Conservation (phyloP, 2,888 invertebrate species). For the Drymonia ruficornis region DNA sequence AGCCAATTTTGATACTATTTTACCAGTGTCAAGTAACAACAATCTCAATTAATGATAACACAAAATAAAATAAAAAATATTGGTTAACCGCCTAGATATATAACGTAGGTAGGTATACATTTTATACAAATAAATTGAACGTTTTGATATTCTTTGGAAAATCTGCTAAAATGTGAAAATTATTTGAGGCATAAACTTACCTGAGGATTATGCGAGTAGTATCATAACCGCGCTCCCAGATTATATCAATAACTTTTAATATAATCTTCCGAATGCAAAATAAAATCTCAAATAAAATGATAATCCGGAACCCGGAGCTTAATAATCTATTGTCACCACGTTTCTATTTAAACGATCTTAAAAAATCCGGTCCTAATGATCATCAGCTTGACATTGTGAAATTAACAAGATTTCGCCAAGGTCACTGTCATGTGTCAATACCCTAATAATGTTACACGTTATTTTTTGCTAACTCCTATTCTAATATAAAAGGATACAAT, state of each 20-base stretch:
- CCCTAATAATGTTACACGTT: conserved; percentile 28
- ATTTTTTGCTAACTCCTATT: conserved; percentile 42
- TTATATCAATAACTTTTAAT: background rate
- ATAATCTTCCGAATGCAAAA: background rate
- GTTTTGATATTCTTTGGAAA: no score
- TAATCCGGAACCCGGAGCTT: conserved; percentile 5
- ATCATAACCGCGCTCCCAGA: no score
- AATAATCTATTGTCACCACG: conserved; percentile 11
- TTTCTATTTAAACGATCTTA: conserved; percentile 15
- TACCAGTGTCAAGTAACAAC: no score
- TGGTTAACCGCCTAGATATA: no score
- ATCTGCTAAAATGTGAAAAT: no score
- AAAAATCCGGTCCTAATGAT: conserved; percentile 28
- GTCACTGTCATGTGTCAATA: conserved; percentile 47
- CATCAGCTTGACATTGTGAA: conserved; percentile 27
- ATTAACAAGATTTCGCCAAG: conserved; percentile 44
- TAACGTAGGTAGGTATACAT: no score
- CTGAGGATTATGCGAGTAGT: no score
- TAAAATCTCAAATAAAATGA: background rate
- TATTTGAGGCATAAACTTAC: no score
- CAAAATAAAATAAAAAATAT: no score
- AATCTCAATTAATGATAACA: no score
- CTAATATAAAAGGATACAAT: conserved; percentile 52
- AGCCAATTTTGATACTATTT: no score
- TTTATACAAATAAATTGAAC: no score